Conservation (phyloP, 2,113 vertebrate genomes). For the Zapornia atra region DNA sequence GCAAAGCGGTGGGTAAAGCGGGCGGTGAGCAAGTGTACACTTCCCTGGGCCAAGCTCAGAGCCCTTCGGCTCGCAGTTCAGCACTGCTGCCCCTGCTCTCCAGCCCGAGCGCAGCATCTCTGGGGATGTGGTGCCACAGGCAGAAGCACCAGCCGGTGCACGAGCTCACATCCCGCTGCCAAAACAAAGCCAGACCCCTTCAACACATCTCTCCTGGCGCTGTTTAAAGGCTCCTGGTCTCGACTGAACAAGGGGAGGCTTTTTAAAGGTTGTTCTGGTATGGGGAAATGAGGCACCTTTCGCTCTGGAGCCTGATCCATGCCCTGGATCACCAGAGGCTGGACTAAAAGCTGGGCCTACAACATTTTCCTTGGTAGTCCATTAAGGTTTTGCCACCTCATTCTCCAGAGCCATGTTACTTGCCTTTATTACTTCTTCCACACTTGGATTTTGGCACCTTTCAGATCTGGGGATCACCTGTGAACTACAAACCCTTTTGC, state of each 20-base stretch:
- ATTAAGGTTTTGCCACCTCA: not conserved
- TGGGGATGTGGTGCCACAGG: not conserved
- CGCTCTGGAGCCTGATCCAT: not conserved
- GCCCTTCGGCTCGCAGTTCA: not conserved
- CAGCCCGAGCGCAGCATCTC: not conserved
- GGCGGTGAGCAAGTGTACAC: not conserved
- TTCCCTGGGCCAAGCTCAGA: not conserved
- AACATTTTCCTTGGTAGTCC: not conserved
- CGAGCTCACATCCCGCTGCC: not conserved
- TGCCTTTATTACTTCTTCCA: not conserved
- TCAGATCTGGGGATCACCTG: not conserved
- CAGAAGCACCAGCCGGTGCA: not conserved
- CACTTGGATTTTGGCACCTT: not conserved
- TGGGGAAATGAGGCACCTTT: not conserved
- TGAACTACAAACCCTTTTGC: not conserved
- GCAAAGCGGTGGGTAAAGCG: not conserved
- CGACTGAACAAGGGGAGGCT: rapidly evolving
- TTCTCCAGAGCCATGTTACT: not conserved
- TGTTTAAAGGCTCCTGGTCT: not conserved
- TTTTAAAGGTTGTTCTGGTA: not conserved
- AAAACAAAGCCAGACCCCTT: rapidly evolving
- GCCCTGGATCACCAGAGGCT: not conserved
- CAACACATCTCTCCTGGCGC: not conserved
- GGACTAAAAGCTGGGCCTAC: not conserved
- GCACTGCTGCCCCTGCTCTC: not conserved